phyloP scores from a whole-genome alignment of 2,797 vertebrate species.

The Malurus splendens region DNA sequence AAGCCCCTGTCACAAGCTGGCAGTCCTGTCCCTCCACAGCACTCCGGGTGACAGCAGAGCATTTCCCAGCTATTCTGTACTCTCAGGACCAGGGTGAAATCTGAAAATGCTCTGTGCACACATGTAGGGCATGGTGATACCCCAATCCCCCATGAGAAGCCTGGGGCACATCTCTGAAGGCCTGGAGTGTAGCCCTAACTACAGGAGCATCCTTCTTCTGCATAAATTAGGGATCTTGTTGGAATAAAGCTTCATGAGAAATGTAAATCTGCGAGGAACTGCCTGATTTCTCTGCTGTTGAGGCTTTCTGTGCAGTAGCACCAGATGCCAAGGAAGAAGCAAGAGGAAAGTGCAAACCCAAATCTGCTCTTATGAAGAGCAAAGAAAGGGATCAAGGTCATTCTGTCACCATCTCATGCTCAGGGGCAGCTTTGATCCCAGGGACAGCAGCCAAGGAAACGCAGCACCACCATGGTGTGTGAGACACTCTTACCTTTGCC shows the following conservation, averaged over 20 bases:
- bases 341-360: slow-evolving; percentile 5
- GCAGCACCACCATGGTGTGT: not conserved
- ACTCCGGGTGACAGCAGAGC: not conserved
- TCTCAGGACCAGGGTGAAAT: not conserved
- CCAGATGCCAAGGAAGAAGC: not conserved
- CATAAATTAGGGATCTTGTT: not conserved
- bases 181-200: not conserved
- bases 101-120: not conserved
- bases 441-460: not conserved
- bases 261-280: not conserved
- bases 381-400: not conserved
- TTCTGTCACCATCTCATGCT: not conserved
- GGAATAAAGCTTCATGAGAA: not conserved
- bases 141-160: not conserved
- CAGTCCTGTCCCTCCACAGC: not conserved
- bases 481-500: not conserved
- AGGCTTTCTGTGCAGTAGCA: not conserved
- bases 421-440: not conserved
- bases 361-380: not conserved
- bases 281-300: not conserved
- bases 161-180: not conserved
- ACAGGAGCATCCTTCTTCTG: not conserved
- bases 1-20: not conserved
- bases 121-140: not conserved
- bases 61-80: not conserved